These are phyloP conservation scores for Campopleginae sp. DNA, from an alignment of 2,888 invertebrate species.

Conservation along the genomic window DNA sequence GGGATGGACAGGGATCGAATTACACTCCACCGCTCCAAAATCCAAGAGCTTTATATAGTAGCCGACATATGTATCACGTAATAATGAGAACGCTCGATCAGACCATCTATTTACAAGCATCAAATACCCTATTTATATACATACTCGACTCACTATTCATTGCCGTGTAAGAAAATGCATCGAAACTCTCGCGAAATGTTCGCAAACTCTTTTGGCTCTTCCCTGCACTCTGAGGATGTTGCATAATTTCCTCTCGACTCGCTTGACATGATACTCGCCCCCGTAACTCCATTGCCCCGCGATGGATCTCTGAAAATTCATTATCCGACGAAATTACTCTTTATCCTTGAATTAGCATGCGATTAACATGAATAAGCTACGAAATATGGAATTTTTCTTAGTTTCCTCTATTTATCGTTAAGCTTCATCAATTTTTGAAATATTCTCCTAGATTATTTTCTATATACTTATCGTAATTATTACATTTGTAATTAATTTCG, in stretches of 20 bases:
- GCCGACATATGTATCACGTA: slow-evolving; percentile 2
- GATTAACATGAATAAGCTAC: slow-evolving; percentile 2
- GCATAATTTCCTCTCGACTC: not conserved
- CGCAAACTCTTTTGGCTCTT: not conserved
- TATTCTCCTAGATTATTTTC: not conserved
- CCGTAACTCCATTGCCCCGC: not conserved
- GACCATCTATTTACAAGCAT: slow-evolving; percentile 15
- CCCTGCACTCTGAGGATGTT: not conserved
- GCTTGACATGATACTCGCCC: not conserved
- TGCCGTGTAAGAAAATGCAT: not conserved
- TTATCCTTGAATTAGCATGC: not conserved
- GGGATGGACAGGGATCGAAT: not conserved
- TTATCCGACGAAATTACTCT: not conserved
- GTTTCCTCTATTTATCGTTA: not conserved
- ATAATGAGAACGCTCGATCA: slow-evolving; percentile 29
- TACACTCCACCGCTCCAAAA: slow-evolving; percentile 2
- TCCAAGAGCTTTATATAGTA: not conserved
- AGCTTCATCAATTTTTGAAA: not conserved
- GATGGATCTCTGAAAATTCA: not conserved
- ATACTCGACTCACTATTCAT: not conserved
- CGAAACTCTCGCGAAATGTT: not conserved
- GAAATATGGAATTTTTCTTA: not conserved
- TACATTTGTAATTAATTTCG: not conserved
- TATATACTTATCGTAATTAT: not conserved
- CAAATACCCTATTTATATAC: not conserved